Evolutionary conservation across 1,140 invertebrate genomes (phyloP), one percentile per base, ranked within the genome.

Genomic region (Apolygus lucorum): DNA sequence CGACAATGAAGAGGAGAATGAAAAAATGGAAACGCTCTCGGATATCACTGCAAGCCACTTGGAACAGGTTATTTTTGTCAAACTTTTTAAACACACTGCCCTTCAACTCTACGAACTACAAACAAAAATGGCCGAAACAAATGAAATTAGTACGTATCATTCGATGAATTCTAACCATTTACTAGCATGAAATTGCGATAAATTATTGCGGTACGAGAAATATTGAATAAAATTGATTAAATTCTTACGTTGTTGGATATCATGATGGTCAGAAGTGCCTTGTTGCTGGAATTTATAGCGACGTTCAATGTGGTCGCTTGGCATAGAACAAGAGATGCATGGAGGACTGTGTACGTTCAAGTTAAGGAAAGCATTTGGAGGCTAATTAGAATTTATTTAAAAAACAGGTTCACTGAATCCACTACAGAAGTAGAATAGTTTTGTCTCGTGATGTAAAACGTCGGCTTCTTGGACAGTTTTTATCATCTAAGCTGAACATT

Each of bases 21-120:
- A 91, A 87, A 25, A 97, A 84, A 80, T 99, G 96, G 75, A 99
- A 96, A 52, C 97, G 84, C 82, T 99, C 98, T 68, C 96, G 85
- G 0, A 98, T 92, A 83, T 99, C 97, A 80, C 93, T 95, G 77
- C 93, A 96, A 1, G 93, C 91, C 62, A 96, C 85, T 86, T 94
- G 91, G 77, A 98, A 99, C 1, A 99, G 81, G 82, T 99, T 99
- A 76, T 95, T 97, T 77, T 98, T 98, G 78, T 98, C 96, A 82
- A 99, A 98, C 80, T 99, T 99, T 78, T 98, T 99, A 79, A 99
- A 99, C 0, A 99, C 95, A 73, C 93, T 95, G 21, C 95, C 94
- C 83, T 99, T 99, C 14, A 99, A 82, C 80, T 99, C 98, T 1
- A 99, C 96, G 85, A 99, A 99, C 92, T 95, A 79, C 67, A 87